A percentile compares a stretch with the other conserved stretches of the same genome.
Evolutionary conservation across 1,140 invertebrate genomes (phyloP).

Genomic region (Ericerus pela): DNA sequence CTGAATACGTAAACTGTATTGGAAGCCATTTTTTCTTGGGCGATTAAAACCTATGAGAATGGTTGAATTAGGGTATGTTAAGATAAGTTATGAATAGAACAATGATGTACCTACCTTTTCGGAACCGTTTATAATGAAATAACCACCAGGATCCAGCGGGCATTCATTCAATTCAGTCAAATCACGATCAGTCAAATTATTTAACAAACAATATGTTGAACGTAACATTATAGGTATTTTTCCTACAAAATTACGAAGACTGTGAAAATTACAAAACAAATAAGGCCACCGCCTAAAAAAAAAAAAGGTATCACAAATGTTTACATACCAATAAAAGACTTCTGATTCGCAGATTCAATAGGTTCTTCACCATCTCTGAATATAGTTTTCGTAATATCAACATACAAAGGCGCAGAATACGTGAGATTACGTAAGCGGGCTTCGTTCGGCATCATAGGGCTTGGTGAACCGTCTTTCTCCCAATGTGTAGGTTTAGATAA

Average conservation of each 20-base stretch:
- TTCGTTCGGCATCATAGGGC: conserved; percentile 99
- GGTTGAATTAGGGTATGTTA: not conserved
- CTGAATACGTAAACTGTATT: conserved; percentile 99
- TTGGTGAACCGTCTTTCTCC: conserved; percentile 97
- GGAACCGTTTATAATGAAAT: conserved; percentile 92
- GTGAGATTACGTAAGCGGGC: conserved; percentile 74
- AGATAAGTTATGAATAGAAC: not conserved
- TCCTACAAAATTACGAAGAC: conserved; percentile 25
- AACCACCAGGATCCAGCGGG: conserved; percentile 92
- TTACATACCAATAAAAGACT: conserved; percentile 81
- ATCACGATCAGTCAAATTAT: conserved; percentile 90
- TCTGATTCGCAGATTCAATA: conserved; percentile 85
- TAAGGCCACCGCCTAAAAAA: not conserved
- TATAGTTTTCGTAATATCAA: conserved; percentile 94
- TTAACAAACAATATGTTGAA: conserved; percentile 90
- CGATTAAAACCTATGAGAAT: conserved; percentile 58
- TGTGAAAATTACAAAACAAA: not conserved
- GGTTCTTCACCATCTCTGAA: conserved; percentile 80
- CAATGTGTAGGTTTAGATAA: conserved; percentile 97
- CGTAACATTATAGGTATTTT: conserved; percentile 99
- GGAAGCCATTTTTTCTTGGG: conserved; percentile 99
- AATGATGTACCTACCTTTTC: conserved; percentile 54
- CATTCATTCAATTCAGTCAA: conserved; percentile 97
- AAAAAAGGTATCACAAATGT: conserved; percentile 17
- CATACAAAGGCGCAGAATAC: conserved; percentile 94